Base-by-base conservation (phyloP, 2,113 vertebrate genomes). In the Triplophysa siluroides region DNA sequence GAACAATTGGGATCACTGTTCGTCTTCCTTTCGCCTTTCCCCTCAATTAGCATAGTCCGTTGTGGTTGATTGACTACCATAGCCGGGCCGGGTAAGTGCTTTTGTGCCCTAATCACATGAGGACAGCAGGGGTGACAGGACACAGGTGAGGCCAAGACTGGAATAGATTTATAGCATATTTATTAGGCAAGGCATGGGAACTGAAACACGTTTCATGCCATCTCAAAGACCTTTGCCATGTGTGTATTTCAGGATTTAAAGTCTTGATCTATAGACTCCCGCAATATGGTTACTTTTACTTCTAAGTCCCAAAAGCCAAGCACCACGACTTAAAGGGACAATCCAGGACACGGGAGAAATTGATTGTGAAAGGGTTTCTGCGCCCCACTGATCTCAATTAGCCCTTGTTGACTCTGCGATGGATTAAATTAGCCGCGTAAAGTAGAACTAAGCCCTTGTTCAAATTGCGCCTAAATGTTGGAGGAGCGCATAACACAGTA, bases 1-100 rank as follows among this genome's bases (percentile, higher is more conserved):
- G 85, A 89, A 94, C 93, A 94, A 94, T 92, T 91, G 89, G 87
- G 79, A 83, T 91, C 91, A 91, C 88, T 94, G 93, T 93, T 94
- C 91, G 86, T 88, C 83, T 75, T 88, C 85, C 89, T 91, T 90
- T 88, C 88, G 91, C 90, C 89, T 92, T 91, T 88, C 91, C 86
- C 83, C 84, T 81, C 83, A 90, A 93, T 94, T 95, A 93, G 92
- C 94, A 93, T 92, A 92, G 93, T 91, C 92, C 88, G 94, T 93
- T 94, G 93, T 92, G 94, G 92, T 91, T 94, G 93, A 93, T 79
- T 94, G 91, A 92, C 92, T 90, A 90, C 91, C 89, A 86, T 85
- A 90, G 89, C 83, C 77, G 64, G 79, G 70, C 69, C 87, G 86
- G 83, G 90, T 87, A 88, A 88, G 82, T 85, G 78, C 91, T 87